A percentile compares a stretch with the other conserved stretches of the same genome.
These are phyloP conservation scores for Pan paniscus DNA, from an alignment of 2,113 vertebrate species.

Conservation along the genomic window DNA sequence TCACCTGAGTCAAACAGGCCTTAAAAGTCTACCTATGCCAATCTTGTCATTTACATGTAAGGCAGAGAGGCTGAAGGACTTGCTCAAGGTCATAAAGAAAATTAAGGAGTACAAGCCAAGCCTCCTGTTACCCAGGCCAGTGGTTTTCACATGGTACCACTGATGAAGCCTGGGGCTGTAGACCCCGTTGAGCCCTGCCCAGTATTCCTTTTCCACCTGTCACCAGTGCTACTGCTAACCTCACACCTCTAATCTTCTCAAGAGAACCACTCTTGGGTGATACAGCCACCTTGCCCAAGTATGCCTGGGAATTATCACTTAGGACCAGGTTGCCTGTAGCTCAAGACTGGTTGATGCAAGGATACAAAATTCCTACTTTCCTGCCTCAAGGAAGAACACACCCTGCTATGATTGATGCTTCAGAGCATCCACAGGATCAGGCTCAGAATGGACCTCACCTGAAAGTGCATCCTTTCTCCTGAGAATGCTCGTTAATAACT, in stretches of 20 bases:
- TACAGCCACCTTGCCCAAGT: neutral
- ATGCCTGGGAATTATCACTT: neutral
- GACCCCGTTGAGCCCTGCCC: neutral
- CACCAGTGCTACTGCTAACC: neutral
- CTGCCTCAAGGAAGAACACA: neutral
- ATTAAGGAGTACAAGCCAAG: neutral
- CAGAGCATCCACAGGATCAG: neutral
- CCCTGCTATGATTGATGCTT: neutral
- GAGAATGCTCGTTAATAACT: neutral
- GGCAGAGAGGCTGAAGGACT: neutral
- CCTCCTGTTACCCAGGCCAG: neutral
- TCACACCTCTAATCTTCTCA: neutral
- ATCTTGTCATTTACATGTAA: neutral
- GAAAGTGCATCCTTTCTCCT: neutral
- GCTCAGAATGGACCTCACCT: neutral
- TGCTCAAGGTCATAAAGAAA: constrained; percentile 22
- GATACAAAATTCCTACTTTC: neutral
- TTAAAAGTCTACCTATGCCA: neutral
- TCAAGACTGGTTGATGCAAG: neutral
- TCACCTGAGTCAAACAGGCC: neutral
- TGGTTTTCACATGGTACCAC: neutral
- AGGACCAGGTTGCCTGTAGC: neutral
- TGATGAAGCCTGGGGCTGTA: neutral
- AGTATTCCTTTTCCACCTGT: neutral
- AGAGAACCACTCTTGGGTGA: neutral